These are phyloP conservation scores for Euleptes europaea DNA, from an alignment of 2,113 vertebrate genomes.

Conservation along the genomic window DNA sequence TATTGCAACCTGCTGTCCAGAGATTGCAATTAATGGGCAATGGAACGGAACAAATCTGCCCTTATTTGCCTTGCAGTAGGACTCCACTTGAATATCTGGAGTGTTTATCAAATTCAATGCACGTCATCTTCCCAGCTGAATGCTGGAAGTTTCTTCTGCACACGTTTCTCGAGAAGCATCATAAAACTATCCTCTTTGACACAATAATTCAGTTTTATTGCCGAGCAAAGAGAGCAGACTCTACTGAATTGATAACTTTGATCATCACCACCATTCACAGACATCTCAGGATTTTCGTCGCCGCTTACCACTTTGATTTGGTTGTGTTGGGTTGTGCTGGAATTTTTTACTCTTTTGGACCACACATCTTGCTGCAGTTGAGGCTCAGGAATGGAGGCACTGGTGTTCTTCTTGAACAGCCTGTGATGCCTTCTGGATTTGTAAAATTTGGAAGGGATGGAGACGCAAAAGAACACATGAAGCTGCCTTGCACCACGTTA, in stretches of 20 bases:
- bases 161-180: background rate
- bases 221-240: background rate
- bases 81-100: background rate
- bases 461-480: background rate
- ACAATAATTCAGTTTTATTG: conserved; percentile 12
- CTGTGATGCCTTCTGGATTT: background rate
- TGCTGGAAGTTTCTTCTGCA: background rate
- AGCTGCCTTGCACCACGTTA: background rate
- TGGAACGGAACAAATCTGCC: background rate
- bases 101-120: background rate
- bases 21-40: background rate
- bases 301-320: background rate
- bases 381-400: background rate
- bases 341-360: background rate
- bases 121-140: background rate
- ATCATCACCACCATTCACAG: background rate
- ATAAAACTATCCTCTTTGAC: background rate
- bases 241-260: background rate
- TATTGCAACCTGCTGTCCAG: background rate
- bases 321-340: background rate
- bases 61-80: background rate
- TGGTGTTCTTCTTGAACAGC: background rate
- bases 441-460: background rate
- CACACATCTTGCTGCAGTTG: background rate
- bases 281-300: background rate